Percentiles rank a stretch among this genome's conserved stretches.
Evolutionary conservation across 1,140 invertebrate genomes (phyloP).

Genomic region (Zaprionus ornatus): DNA sequence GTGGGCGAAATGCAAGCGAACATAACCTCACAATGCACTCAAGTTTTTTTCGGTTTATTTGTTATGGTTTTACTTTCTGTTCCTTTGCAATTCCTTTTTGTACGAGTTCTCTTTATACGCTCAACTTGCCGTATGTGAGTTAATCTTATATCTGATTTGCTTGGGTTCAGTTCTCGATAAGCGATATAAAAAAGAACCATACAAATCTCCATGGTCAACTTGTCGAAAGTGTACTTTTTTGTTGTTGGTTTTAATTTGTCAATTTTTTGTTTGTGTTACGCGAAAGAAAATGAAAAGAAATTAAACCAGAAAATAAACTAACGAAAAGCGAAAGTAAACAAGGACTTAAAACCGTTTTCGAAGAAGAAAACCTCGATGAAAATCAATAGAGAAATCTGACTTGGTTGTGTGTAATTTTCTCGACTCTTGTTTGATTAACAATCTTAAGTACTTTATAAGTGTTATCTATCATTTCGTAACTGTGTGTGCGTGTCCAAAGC

Average conservation of each 20-base stretch:
- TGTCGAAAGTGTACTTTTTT: constrained; percentile 66
- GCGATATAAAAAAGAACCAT: constrained; percentile 24
- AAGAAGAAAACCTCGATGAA: constrained; percentile 15
- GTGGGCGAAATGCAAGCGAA: background rate
- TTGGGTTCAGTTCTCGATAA: constrained; percentile 59
- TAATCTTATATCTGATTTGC: constrained; percentile 65
- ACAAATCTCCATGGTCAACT: constrained; percentile 30
- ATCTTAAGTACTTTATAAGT: constrained; percentile 11
- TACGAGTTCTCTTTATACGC: constrained; percentile 5
- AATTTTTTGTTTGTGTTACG: constrained; percentile 28
- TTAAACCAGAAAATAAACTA: background rate
- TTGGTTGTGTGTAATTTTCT: constrained; percentile 33
- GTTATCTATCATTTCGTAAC: constrained; percentile 31
- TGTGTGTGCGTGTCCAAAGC: constrained; percentile 48
- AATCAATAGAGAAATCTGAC: constrained; percentile 21
- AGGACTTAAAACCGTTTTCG: constrained; percentile 45
- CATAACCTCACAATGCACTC: constrained; percentile 25
- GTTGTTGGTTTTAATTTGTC: constrained; percentile 68
- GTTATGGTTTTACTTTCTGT: constrained; percentile 1
- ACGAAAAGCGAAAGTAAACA: constrained; percentile 20
- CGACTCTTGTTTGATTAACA: constrained; percentile 28
- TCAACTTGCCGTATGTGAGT: constrained; percentile 11
- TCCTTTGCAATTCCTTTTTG: constrained; percentile 5
- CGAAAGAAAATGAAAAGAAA: constrained; percentile 43
- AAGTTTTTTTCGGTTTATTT: background rate